phyloP scores from a whole-genome alignment of 2,797 vertebrate genomes.

The Anomalospiza imberbis region DNA sequence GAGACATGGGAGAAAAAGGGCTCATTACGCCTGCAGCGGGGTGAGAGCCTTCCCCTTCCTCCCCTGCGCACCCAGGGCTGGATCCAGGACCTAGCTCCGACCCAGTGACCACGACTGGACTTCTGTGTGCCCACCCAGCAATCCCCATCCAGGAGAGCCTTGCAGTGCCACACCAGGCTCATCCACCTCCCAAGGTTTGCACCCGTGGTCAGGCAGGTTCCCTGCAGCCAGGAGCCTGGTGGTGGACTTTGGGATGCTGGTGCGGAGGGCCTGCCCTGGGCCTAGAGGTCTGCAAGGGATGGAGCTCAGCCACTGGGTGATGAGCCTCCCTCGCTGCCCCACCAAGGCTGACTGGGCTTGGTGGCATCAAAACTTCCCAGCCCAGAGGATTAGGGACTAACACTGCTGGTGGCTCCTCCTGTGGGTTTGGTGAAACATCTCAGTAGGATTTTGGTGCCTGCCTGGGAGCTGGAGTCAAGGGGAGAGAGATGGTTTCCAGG shows the following conservation, averaged over 20 bases:
- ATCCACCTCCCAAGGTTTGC: not conserved
- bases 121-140: not conserved
- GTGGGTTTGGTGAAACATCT: not conserved
- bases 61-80: rapidly evolving
- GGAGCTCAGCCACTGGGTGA: not conserved
- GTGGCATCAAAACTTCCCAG: not conserved
- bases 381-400: not conserved
- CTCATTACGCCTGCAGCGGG: rapidly evolving
- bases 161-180: rapidly evolving
- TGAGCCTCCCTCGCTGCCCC: rapidly evolving
- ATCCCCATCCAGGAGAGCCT: not conserved
- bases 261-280: not conserved
- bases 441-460: not conserved
- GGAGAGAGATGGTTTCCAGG: not conserved
- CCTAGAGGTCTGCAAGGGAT: not conserved
- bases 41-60: not conserved
- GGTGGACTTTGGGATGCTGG: not conserved
- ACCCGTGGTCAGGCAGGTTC: rapidly evolving
- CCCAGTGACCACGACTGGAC: not conserved
- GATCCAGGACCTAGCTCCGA: not conserved
- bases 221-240: not conserved
- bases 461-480: not conserved
- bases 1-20: not conserved
- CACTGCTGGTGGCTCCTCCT: not conserved
- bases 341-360: not conserved